A percentile compares a stretch with the other conserved stretches of the same genome.
Conservation (phyloP, 2,888 invertebrate genomes). For the Ornithoptera alexandrae region DNA sequence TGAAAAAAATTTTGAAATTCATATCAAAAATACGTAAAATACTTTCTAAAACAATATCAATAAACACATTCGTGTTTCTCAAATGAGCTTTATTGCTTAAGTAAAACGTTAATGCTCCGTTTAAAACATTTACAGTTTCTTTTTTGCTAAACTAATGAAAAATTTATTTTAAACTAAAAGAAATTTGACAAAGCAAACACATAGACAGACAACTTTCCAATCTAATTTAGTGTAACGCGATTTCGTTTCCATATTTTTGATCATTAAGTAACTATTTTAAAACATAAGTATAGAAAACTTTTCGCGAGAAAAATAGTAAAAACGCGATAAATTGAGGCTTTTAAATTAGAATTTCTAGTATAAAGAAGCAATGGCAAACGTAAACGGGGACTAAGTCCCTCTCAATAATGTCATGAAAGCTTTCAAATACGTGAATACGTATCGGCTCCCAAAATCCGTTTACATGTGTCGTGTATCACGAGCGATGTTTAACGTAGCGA, state of each 20-base stretch:
- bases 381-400: conserved; percentile 3
- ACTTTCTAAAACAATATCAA: not conserved
- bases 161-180: not conserved
- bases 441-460: conserved; percentile 60
- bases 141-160: not conserved
- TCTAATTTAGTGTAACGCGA: not conserved
- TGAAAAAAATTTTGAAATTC: not conserved
- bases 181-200: not conserved
- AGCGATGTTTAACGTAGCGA: conserved; percentile 60
- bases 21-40: not conserved
- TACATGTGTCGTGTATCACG: conserved; percentile 58
- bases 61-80: not conserved
- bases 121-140: not conserved
- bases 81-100: not conserved
- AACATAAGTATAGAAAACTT: too few species aligned
- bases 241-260: too few species aligned
- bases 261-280: too few species aligned
- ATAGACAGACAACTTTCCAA: not conserved
- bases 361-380: conserved; percentile 6
- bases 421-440: conserved; percentile 47
- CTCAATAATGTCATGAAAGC: conserved; percentile 28
- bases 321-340: too few species aligned
- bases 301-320: too few species aligned
- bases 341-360: too few species aligned
- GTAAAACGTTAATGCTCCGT: not conserved